Percentiles rank a stretch among this genome's conserved stretches.
Conservation (phyloP, 2,797 vertebrate genomes). For the Acanthurus leucopareius region DNA sequence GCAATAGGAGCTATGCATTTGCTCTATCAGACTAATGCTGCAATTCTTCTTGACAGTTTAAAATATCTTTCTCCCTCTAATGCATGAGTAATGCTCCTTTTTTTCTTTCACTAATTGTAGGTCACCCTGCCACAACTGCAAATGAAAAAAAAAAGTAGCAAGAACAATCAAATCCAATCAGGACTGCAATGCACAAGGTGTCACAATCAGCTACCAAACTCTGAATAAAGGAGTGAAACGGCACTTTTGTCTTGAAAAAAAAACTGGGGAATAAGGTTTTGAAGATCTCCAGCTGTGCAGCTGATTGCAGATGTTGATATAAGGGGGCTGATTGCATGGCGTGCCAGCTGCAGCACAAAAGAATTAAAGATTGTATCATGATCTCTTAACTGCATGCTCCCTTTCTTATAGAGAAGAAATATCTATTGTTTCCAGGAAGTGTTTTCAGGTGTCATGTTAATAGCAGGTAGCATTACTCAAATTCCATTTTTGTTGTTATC, state of each 20-base stretch:
- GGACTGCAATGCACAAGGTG: conserved; percentile 24
- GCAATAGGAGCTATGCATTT: background rate
- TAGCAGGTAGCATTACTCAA: background rate
- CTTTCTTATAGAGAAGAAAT: conserved; percentile 1
- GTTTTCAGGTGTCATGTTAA: conserved; percentile 3
- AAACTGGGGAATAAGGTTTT: conserved; percentile 54
- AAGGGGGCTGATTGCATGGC: conserved; percentile 69
- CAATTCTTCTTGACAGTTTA: background rate
- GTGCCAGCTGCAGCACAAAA: conserved; percentile 58
- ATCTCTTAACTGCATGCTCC: conserved; percentile 28
- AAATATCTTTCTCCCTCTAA: background rate
- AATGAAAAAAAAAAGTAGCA: conserved; percentile 3
- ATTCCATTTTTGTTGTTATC: no score
- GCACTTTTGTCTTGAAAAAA: conserved; percentile 51
- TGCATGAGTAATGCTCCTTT: background rate
- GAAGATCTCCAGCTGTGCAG: conserved; percentile 64
- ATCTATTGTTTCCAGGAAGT: conserved; percentile 3
- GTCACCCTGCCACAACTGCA: conserved; percentile 23
- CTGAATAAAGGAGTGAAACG: conserved; percentile 30
- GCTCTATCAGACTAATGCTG: background rate
- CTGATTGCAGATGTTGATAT: conserved; percentile 74
- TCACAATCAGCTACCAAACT: conserved; percentile 59
- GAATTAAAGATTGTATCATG: conserved; percentile 22
- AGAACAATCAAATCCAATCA: conserved; percentile 74
- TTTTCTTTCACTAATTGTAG: conserved; percentile 16